A percentile compares a stretch with the other conserved stretches of the same genome.
These are phyloP conservation scores for Atherinomorus stipes DNA, from an alignment of 2,113 vertebrate species.

Conservation along the genomic window DNA sequence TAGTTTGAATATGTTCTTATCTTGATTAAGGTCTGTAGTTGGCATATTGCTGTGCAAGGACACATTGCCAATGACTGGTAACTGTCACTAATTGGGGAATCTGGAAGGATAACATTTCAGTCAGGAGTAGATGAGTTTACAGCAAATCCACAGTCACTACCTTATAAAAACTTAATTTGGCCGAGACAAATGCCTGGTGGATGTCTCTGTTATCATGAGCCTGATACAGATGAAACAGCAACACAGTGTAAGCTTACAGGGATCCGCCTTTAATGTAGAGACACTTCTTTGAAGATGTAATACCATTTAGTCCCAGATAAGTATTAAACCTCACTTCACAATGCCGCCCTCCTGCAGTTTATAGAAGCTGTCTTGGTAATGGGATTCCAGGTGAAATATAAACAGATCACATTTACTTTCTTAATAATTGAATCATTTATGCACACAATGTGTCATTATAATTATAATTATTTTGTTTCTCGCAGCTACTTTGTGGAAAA, in stretches of 20 bases:
- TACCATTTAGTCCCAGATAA: conserved; percentile 29
- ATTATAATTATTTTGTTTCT: not conserved
- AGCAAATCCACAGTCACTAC: not conserved
- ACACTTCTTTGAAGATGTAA: conserved; percentile 12
- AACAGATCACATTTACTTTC: conserved; percentile 16
- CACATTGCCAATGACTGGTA: not conserved
- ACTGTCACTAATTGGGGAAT: not conserved
- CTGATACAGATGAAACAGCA: conserved; percentile 3
- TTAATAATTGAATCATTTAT: conserved; percentile 34
- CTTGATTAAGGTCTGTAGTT: too few species aligned
- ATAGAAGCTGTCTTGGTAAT: conserved; percentile 17
- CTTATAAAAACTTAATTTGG: conserved; percentile 6
- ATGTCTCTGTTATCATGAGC: conserved; percentile 4
- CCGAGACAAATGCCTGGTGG: conserved; percentile 1
- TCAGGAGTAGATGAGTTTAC: not conserved
- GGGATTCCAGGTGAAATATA: conserved; percentile 23
- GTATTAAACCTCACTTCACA: conserved; percentile 38
- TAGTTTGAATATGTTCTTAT: too few species aligned
- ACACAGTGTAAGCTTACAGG: conserved; percentile 7
- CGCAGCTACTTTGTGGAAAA: conserved; percentile 11
- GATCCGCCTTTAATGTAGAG: conserved; percentile 18
- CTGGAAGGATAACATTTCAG: not conserved
- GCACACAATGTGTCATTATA: conserved; percentile 22
- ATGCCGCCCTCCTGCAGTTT: conserved; percentile 35
- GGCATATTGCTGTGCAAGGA: too few species aligned